Conservation (phyloP, 2,797 vertebrate genomes). For the Parauchenoglanis punctatus region DNA sequence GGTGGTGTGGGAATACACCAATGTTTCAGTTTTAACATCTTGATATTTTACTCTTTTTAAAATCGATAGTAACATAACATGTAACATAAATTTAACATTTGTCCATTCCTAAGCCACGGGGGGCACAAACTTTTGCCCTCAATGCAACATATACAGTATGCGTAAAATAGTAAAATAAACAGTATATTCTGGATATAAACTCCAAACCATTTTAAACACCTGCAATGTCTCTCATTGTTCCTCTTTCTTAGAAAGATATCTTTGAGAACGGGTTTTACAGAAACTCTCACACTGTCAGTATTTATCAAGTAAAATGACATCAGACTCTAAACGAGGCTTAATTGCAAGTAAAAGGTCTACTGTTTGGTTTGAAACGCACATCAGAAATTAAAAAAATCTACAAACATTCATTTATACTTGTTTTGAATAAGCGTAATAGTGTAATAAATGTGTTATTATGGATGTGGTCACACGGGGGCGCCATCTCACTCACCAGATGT, state of each 20-base stretch:
- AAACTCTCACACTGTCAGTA: background rate
- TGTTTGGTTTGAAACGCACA: background rate
- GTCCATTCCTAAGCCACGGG: background rate
- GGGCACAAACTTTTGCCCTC: background rate
- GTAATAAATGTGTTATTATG: background rate
- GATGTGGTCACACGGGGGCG: background rate
- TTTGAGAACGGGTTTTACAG: background rate
- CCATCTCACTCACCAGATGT: conserved; percentile 73
- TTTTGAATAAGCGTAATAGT: background rate
- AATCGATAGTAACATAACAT: background rate
- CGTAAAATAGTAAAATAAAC: background rate
- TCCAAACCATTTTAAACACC: background rate
- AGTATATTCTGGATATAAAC: background rate
- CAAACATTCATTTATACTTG: background rate
- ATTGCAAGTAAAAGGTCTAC: background rate
- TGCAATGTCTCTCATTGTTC: background rate
- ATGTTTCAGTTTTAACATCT: background rate
- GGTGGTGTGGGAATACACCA: background rate
- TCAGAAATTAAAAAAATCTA: background rate
- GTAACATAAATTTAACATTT: no score
- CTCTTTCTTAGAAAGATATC: background rate
- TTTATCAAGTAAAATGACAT: background rate
- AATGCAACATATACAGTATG: background rate
- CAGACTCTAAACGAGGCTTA: background rate
- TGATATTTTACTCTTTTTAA: background rate